A percentile compares a stretch with the other conserved stretches of the same genome.
phyloP scores from a whole-genome alignment of 2,113 vertebrate species.

The Desmodus rotundus region DNA sequence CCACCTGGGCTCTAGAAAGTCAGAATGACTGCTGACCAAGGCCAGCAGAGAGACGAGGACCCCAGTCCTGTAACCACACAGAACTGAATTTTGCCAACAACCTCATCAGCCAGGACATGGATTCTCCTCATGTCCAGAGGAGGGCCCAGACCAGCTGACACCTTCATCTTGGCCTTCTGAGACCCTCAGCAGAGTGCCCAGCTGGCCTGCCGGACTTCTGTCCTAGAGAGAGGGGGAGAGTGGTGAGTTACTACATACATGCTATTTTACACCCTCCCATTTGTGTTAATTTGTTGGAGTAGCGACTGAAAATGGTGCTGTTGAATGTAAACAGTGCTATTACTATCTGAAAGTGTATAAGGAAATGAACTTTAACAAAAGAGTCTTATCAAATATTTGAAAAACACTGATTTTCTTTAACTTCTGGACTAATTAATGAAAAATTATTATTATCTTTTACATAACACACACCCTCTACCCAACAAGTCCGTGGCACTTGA shows the following conservation, averaged over 20 bases:
- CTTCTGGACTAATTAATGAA: not conserved
- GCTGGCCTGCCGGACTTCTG: not conserved
- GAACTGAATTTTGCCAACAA: not conserved
- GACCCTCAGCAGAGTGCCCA: no score
- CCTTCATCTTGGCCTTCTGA: not conserved
- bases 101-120: not conserved
- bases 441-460: not conserved
- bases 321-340: not conserved
- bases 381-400: not conserved
- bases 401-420: not conserved
- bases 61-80: not conserved
- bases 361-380: not conserved
- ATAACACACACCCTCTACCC: not conserved
- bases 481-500: not conserved
- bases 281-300: not conserved
- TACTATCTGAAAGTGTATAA: not conserved
- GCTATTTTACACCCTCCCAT: not conserved
- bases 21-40: not conserved
- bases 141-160: not conserved
- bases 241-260: not conserved
- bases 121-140: not conserved
- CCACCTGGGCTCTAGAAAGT: no score
- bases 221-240: not conserved
- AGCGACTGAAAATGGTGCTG: not conserved
- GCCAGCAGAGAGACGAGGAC: not conserved